phyloP scores from a whole-genome alignment of 2,888 invertebrate genomes.

The Xestia xanthographa region DNA sequence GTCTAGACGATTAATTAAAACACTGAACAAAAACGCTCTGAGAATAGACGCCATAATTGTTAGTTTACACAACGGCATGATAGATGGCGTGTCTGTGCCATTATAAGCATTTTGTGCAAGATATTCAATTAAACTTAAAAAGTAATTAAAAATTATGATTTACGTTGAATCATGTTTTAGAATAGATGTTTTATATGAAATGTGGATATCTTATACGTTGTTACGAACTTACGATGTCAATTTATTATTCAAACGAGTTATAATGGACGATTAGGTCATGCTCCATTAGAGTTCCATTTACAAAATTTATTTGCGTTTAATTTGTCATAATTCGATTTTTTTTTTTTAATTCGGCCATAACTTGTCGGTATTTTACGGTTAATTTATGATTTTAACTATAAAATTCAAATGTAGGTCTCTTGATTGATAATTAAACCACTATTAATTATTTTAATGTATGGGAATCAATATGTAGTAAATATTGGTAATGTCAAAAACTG shows the following conservation, averaged over 20 bases:
- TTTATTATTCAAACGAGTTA: conserved; percentile 50
- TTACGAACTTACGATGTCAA: conserved; percentile 27
- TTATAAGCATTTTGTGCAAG: conserved; percentile 28
- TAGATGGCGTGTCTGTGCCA: conserved; percentile 36
- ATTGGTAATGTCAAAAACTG: neutral
- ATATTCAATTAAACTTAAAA: conserved; percentile 28
- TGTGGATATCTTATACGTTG: conserved; percentile 18
- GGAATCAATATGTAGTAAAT: neutral
- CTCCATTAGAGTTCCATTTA: conserved; percentile 40
- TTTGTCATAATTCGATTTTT: conserved; percentile 21
- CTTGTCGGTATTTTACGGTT: conserved; percentile 19
- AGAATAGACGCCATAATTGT: conserved; percentile 33
- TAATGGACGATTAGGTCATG: conserved; percentile 45
- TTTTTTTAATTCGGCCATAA: conserved; percentile 4
- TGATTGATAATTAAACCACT: conserved; percentile 32
- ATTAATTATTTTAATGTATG: conserved; percentile 18
- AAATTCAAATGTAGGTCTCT: neutral
- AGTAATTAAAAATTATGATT: conserved; percentile 18
- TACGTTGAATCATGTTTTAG: conserved; percentile 4
- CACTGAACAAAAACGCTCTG: conserved; percentile 20
- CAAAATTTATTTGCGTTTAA: conserved; percentile 39
- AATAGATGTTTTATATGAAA: conserved; percentile 15
- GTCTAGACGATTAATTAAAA: conserved; percentile 51
- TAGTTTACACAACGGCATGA: conserved; percentile 34
- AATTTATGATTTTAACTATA: conserved; percentile 10